phyloP scores from a whole-genome alignment of 2,888 invertebrate genomes.

The Plagodis pulveraria region DNA sequence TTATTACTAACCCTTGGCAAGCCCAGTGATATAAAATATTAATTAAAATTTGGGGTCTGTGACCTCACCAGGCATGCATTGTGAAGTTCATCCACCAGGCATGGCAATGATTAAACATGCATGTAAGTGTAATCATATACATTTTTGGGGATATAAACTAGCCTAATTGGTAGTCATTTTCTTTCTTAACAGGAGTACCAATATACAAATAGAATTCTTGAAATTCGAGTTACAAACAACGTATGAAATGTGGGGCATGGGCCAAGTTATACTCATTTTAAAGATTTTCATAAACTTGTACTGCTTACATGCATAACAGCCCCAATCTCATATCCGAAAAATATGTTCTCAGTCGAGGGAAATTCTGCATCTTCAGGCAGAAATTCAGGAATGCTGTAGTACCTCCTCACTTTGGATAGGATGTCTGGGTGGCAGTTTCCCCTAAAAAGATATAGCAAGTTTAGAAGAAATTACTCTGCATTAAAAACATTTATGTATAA shows the following conservation, averaged over 20 bases:
- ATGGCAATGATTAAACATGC: no score
- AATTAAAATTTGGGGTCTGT: no score
- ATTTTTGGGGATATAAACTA: no score
- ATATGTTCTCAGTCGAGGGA: slow-evolving; percentile 95
- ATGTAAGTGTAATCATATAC: no score
- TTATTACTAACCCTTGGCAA: no score
- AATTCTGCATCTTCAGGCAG: slow-evolving; percentile 95
- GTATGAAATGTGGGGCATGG: no score
- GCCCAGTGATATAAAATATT: no score
- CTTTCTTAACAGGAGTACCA: not conserved
- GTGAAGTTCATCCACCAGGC: no score
- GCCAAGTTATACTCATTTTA: no score
- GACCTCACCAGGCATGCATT: no score
- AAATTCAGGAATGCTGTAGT: slow-evolving; percentile 93
- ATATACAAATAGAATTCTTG: not conserved
- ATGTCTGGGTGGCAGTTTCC: slow-evolving; percentile 95
- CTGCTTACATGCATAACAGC: slow-evolving; percentile 94
- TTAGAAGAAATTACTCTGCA: not conserved
- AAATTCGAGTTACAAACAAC: no score
- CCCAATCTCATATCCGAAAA: slow-evolving; percentile 95
- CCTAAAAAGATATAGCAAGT: slow-evolving; percentile 66
- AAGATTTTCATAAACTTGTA: slow-evolving; percentile 8
- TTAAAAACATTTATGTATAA: slow-evolving; percentile 2
- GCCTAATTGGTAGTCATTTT: no score
- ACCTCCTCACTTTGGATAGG: slow-evolving; percentile 88